Base-by-base conservation (phyloP, 2,888 invertebrate species). In the Drosophila pegasa region DNA sequence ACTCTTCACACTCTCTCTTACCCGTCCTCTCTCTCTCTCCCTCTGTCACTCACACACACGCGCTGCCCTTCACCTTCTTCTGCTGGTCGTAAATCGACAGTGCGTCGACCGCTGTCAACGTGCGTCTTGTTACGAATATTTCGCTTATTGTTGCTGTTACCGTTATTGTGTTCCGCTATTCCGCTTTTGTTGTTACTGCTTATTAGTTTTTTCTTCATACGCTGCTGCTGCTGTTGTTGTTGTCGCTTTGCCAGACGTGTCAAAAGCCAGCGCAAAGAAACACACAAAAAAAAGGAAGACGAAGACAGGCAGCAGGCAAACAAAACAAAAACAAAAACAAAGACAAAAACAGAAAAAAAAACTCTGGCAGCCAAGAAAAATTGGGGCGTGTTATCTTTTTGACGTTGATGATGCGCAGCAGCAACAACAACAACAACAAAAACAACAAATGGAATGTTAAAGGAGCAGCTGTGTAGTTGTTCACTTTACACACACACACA, bases 371-470 rank as follows among this genome's bases (percentile, higher is more conserved):
- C 78, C 67, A 62, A 84, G 87, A 87, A 87, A 80, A 80, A 84
- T 73, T 73, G 78, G 78, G 78, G 80, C 81, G 81, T 83, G 84
- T 80, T 87, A 87, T 80, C 87, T 87, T 60, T 68, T 66, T 80
- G 87, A 80, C 87, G 70, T 78, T 87, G 84, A 83, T 77, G 80
- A 73, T 80, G 70, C 69, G 66, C 76, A 58, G 70, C 61, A 70
- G 71, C 52, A 59, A 14, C 35, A 52, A 9, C 60, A 57, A 51
- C 48, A 57, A 29, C 14, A 58, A 48, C 25, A 55, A 40, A 16
- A 50, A 45, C 25, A 40, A 41, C n/a, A 33, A 72, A 47, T 12
- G 12, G 33, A 31, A 48, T 50, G 33, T 12, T 29, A 51, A 65
- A 60, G 60, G 31, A 74, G 73, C 73, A 77, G 52, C 62, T 75